phyloP scores from a whole-genome alignment of 2,113 vertebrate genomes.

The Platycercus adscitus region DNA sequence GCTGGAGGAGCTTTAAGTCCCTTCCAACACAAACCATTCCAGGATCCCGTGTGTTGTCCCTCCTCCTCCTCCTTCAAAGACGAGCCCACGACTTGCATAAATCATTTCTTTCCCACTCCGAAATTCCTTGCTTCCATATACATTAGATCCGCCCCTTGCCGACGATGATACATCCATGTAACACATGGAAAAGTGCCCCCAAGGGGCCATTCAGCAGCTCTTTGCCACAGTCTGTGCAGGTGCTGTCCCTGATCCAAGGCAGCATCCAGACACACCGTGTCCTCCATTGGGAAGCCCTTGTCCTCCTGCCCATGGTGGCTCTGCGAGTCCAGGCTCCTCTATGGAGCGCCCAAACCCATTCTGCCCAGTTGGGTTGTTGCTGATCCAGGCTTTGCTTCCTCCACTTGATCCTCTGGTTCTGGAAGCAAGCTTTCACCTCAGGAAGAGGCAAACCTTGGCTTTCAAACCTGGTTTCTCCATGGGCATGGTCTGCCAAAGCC shows the following conservation, averaged over 20 bases:
- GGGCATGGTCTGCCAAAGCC: neutral
- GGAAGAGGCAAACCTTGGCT: neutral
- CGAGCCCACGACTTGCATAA: neutral
- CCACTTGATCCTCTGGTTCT: slow-evolving; percentile 76
- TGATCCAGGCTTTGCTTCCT: slow-evolving; percentile 73
- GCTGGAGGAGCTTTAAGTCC: no score
- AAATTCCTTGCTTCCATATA: neutral
- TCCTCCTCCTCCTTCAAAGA: neutral
- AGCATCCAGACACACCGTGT: no score
- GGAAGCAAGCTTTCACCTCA: slow-evolving; percentile 78
- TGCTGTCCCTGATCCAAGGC: neutral
- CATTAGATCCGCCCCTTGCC: neutral
- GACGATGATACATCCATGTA: neutral
- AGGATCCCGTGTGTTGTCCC: neutral
- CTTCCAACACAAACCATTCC: neutral
- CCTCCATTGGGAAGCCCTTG: slow-evolving; percentile 63
- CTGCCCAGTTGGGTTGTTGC: slow-evolving; percentile 46
- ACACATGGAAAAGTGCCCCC: fast-evolving
- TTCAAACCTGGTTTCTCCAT: neutral
- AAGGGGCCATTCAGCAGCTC: neutral
- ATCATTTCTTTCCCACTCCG: slow-evolving; percentile 14
- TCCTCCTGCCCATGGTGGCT: slow-evolving; percentile 31
- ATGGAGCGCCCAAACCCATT: neutral
- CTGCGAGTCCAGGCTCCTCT: neutral
- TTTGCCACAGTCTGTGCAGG: neutral